phyloP scores from a whole-genome alignment of 2,888 invertebrate species.

The Tridacna crocea region DNA sequence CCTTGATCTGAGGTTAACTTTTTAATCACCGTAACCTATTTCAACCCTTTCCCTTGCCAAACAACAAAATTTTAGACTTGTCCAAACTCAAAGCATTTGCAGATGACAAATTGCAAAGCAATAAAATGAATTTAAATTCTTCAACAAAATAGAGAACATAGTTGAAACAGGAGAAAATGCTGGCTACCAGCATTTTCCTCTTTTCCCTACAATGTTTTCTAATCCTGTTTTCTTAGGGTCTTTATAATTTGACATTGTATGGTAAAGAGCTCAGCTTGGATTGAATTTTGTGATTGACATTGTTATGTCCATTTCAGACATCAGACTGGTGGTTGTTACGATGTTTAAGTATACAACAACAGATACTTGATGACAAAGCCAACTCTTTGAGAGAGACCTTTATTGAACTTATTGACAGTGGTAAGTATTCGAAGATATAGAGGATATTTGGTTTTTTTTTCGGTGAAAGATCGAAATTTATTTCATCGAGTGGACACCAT shows the following conservation, averaged over 20 bases:
- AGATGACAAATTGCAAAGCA: conserved; percentile 12
- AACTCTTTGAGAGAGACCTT: conserved; percentile 81
- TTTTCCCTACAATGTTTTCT: neutral
- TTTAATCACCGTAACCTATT: too few species aligned
- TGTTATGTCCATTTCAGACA: conserved; percentile 75
- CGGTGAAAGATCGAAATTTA: too few species aligned
- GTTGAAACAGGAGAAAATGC: neutral
- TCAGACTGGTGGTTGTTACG: conserved; percentile 91
- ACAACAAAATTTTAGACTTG: neutral
- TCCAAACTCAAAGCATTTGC: conserved; percentile 7
- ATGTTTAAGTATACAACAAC: conserved; percentile 90
- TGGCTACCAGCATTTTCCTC: neutral
- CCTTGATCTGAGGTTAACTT: too few species aligned
- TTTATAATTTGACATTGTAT: neutral
- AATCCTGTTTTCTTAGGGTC: neutral
- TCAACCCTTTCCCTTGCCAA: too few species aligned
- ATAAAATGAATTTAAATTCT: too few species aligned
- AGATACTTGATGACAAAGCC: conserved; percentile 90
- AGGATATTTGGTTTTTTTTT: too few species aligned
- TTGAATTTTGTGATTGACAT: neutral
- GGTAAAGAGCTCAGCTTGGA: neutral
- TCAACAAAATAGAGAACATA: neutral
- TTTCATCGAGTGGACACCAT: too few species aligned
- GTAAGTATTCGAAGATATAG: conserved; percentile 67
- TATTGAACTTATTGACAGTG: conserved; percentile 68